Evolutionary conservation across 2,797 vertebrate genomes (phyloP).

Genomic region (Hybognathus amarus): DNA sequence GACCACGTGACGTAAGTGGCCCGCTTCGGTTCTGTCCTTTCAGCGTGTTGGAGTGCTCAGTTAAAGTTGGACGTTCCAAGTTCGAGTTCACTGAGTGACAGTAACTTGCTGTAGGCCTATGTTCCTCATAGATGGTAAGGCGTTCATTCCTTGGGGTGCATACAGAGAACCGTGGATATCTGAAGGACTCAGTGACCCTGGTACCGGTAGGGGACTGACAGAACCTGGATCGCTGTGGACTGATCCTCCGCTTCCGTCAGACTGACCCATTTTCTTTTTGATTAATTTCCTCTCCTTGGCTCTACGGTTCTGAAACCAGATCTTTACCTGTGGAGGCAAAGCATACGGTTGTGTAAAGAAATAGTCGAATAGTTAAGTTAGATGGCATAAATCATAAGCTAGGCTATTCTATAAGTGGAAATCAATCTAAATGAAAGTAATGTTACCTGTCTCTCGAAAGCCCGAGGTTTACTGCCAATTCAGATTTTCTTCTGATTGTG

Average conservation of each 20-base stretch:
- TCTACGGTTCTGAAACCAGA: conserved; percentile 96
- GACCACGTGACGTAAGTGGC: conserved; percentile 43
- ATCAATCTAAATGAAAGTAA: neutral
- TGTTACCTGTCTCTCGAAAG: conserved; percentile 94
- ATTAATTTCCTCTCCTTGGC: conserved; percentile 94
- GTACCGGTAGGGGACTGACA: conserved; percentile 85
- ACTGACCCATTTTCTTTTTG: conserved; percentile 94
- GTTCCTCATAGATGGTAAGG: conserved; percentile 87
- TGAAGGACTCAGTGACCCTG: conserved; percentile 84
- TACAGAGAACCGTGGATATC: conserved; percentile 87
- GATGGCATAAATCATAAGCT: neutral
- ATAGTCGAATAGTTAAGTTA: neutral
- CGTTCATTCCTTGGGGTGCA: conserved; percentile 80
- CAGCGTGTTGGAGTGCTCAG: conserved; percentile 81
- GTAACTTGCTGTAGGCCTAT: conserved; percentile 83
- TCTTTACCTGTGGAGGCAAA: conserved; percentile 85
- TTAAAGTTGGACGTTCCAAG: conserved; percentile 70
- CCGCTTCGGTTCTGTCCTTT: conserved; percentile 65
- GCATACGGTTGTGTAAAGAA: neutral
- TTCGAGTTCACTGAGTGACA: conserved; percentile 79
- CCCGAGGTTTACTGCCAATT: conserved; percentile 90
- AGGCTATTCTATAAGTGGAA: neutral
- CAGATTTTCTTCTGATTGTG: conserved; percentile 92
- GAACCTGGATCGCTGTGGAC: conserved; percentile 92
- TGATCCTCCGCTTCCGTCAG: conserved; percentile 87